These are phyloP conservation scores for Strigamia crassipes DNA, from an alignment of 2,888 invertebrate genomes.

Conservation along the genomic window DNA sequence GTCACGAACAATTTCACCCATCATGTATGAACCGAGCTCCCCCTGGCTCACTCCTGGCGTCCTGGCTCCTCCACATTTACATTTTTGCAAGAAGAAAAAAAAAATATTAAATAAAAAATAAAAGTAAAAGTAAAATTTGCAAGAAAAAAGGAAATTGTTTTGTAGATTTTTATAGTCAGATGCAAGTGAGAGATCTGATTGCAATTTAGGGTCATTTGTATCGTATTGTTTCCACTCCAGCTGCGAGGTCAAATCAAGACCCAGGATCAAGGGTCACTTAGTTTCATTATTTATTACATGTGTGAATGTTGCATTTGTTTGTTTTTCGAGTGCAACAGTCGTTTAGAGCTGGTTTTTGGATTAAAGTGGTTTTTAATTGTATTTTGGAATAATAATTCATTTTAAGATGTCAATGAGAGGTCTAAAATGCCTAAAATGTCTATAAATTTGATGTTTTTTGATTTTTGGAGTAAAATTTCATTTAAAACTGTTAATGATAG, in stretches of 20 bases:
- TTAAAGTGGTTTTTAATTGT: no score
- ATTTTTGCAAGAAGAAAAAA: background rate
- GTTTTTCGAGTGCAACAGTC: background rate
- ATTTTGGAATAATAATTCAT: no score
- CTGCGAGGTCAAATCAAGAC: background rate
- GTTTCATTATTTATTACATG: background rate
- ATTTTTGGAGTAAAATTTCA: no score
- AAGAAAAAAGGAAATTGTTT: background rate
- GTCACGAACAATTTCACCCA: constrained; percentile 34
- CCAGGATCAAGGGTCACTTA: background rate
- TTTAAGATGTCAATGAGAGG: no score
- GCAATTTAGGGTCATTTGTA: background rate
- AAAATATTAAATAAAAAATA: background rate
- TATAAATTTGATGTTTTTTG: no score
- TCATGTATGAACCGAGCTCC: background rate
- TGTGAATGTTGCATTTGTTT: background rate
- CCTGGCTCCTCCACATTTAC: background rate
- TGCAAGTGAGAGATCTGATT: background rate
- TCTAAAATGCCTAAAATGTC: no score
- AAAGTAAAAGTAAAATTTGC: background rate
- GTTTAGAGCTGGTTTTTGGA: background rate
- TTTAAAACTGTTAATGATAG: no score
- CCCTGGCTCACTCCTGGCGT: background rate
- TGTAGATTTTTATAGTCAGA: background rate
- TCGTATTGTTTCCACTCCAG: background rate